Evolutionary conservation across 2,797 vertebrate genomes (phyloP), one percentile per base, ranked within the genome.

Genomic region (Gadopsis bispinosus): DNA sequence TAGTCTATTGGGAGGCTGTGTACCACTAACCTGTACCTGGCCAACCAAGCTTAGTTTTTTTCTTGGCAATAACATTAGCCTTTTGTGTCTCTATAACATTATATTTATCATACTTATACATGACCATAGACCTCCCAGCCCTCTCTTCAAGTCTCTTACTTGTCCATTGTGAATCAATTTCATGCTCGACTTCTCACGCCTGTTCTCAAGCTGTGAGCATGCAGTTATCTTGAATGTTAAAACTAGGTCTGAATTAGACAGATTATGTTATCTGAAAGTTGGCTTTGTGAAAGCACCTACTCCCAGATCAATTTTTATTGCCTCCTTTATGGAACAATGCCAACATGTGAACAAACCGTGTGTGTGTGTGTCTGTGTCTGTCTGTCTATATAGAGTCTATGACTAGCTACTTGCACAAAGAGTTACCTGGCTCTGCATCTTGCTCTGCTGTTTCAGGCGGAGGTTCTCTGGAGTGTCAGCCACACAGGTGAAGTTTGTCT

Each of bases 401-500:
- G 19, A 54, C 55, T 39, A 51, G 53, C 8, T 26, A 26, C 50
- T 43, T 33, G 53, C 16, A 59, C 10, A 20, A 55, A 26, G 43
- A 39, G 4, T 86, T 94, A 99, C 98, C 95, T 97, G 96, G 94
- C 98, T 99, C 93, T 99, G 98, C 79, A 98, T 97, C 95, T 97
- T 96, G 9, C 95, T 98, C 95, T 99, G 98, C 90, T 98, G 95
- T 96, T 98, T 97, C 77, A 99, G 96, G 50, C 98, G 97, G 87
- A 97, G 95, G 92, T 99, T 99, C 96, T 99, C 98, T 3, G 97
- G 98, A 81, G 98, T 99, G 91, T 99, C 98, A 7, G 97, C 97
- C 94, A 99, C 98, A 83, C 94, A 96, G 92, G 98, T 99, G 94
- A 98, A 99, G 83, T 95, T 94, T 83, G 98, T 96, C 95, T 97